Percentiles rank a stretch among this genome's conserved stretches.
These are phyloP conservation scores for Passer montanus DNA, from an alignment of 2,113 vertebrate genomes.

Conservation along the genomic window DNA sequence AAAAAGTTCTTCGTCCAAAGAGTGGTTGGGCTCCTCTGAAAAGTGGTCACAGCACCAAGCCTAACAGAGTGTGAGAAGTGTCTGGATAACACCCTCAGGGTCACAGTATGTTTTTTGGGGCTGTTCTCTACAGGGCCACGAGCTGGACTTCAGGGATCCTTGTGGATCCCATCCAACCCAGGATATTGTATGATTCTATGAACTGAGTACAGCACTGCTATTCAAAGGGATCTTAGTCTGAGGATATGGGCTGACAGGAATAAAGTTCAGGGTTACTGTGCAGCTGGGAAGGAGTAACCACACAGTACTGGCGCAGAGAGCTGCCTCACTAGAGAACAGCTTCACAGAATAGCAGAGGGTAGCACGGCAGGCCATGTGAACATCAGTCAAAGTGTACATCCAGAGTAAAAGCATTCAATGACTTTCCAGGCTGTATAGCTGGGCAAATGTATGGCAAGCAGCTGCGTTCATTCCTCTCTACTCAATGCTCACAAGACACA, in stretches of 20 bases:
- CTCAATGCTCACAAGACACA: neutral
- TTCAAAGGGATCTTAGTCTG: neutral
- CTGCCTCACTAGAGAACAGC: neutral
- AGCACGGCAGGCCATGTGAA: neutral
- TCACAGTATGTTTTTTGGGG: neutral
- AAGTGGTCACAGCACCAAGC: neutral
- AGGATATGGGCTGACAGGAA: neutral
- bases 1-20: neutral
- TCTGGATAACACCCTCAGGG: neutral
- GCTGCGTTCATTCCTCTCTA: neutral
- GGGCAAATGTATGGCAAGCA: neutral
- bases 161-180: neutral
- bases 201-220: neutral
- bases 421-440: neutral
- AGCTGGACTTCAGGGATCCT: neutral
- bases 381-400: neutral
- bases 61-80: neutral
- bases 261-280: neutral
- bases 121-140: neutral
- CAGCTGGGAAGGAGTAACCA: neutral
- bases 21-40: neutral
- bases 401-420: neutral
- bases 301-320: accelerated
- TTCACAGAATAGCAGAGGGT: neutral
- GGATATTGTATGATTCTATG: neutral